Conservation (phyloP, 2,797 vertebrate species). For the Eulemur albifrons region DNA sequence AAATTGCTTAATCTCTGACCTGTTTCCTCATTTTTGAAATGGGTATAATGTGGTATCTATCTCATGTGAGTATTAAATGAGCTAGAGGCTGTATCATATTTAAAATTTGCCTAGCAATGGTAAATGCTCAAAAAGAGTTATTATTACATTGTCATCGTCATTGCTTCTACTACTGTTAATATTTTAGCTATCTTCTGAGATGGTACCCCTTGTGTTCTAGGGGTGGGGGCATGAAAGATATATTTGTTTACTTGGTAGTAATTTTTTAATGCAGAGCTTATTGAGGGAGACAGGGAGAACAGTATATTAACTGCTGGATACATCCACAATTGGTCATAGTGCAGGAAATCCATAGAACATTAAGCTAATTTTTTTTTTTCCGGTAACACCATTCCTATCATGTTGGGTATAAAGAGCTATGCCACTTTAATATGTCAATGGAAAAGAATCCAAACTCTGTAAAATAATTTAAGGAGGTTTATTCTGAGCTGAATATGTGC, state of each 20-base stretch:
- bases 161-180: not conserved
- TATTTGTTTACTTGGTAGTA: slow-evolving; percentile 18
- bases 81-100: slow-evolving; percentile 40
- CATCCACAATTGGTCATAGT: not conserved
- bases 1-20: slow-evolving; percentile 70
- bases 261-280: slow-evolving; percentile 43
- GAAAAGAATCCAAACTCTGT: not conserved
- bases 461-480: not conserved
- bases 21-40: slow-evolving; percentile 72
- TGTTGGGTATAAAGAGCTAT: slow-evolving; percentile 44
- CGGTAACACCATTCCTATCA: slow-evolving; percentile 12
- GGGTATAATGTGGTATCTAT: slow-evolving; percentile 57
- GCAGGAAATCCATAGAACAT: slow-evolving; percentile 37
- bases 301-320: slow-evolving; percentile 27
- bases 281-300: not conserved
- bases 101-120: not conserved
- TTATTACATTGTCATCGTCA: not conserved
- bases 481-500: not conserved
- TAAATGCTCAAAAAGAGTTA: not conserved
- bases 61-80: slow-evolving; percentile 56
- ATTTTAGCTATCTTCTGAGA: not conserved
- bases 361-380: slow-evolving; percentile 37
- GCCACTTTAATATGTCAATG: not conserved
- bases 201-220: not conserved
- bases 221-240: not conserved